Base-by-base conservation (phyloP, 2,113 vertebrate genomes). In the Podarcis raffonei region DNA sequence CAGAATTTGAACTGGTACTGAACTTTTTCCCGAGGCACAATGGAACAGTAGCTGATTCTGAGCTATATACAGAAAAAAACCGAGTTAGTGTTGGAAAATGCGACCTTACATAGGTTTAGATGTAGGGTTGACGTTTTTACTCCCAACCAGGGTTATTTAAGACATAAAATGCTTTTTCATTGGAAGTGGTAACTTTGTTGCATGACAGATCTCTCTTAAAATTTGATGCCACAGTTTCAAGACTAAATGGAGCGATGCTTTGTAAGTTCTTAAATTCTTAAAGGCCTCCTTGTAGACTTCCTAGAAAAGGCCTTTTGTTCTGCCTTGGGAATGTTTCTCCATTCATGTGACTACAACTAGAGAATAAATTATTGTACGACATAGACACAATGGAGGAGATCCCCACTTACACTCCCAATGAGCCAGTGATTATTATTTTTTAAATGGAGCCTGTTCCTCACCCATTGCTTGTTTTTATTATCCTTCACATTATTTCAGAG, bases 291-390 rank as follows among this genome's bases (percentile, higher is more conserved):
- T 95, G 91, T 96, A 90, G 89, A 76, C 23, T 66, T 90, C 30
- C 83, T 89, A 93, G 94, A 92, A 93, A 96, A 97, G 93, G 91
- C 83, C 53, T 85, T 95, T 97, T 97, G 96, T 97, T 93, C 78
- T 0, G 1, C 66, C n/a, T 12, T 69, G 65, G 9, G 92, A 88
- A 83, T 68, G 53, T 2, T 23, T 90, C 86, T 88, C 11, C 16
- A 37, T 92, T 95, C 93, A 91, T 39, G 81, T 94, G 96, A 92
- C 0, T 9, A 82, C 76, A 48, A 72, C 1, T 0, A 20, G 72
- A 74, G 92, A 83, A 94, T 86, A 88, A 94, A 90, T 87, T 90
- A 80, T 12, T 59, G 35, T 92, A 86, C 48, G 92, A 75, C 66
- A 59, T 87, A 89, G 85, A 79, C 82, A 18, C 30, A 79, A 90